phyloP scores from a whole-genome alignment of 2,113 vertebrate genomes.

The Silurus meridionalis region DNA sequence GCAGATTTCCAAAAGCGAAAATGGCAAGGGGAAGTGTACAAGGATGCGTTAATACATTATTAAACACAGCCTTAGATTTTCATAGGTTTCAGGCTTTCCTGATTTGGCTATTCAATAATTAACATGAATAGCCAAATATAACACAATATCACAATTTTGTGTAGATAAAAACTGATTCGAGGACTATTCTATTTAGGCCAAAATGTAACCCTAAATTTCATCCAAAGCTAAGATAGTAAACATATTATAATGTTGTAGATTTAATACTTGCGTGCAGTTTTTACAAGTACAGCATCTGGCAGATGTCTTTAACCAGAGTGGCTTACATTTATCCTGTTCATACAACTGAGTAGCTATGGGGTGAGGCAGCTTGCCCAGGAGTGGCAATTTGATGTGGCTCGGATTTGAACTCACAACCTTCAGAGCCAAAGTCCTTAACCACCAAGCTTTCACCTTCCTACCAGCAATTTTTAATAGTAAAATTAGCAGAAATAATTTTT shows the following conservation, averaged over 20 bases:
- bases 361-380: too few relatives aligned
- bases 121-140: background rate
- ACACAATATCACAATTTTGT: background rate
- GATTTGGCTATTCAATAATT: background rate
- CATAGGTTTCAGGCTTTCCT: background rate
- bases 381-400: too few relatives aligned
- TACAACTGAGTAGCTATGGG: too few relatives aligned
- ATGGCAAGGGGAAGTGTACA: background rate
- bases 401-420: too few relatives aligned
- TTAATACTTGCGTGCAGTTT: background rate
- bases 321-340: too few relatives aligned
- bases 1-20: background rate
- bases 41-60: background rate
- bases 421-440: too few relatives aligned
- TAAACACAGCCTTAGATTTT: background rate
- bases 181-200: background rate
- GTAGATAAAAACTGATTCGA: background rate
- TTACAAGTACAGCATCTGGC: too few relatives aligned
- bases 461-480: background rate
- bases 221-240: background rate
- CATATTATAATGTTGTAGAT: background rate
- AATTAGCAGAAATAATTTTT: background rate
- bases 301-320: too few relatives aligned
- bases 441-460: too few relatives aligned
- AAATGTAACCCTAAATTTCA: background rate